phyloP scores from a whole-genome alignment of 2,797 vertebrate genomes.

The Leucoraja ocellata region DNA sequence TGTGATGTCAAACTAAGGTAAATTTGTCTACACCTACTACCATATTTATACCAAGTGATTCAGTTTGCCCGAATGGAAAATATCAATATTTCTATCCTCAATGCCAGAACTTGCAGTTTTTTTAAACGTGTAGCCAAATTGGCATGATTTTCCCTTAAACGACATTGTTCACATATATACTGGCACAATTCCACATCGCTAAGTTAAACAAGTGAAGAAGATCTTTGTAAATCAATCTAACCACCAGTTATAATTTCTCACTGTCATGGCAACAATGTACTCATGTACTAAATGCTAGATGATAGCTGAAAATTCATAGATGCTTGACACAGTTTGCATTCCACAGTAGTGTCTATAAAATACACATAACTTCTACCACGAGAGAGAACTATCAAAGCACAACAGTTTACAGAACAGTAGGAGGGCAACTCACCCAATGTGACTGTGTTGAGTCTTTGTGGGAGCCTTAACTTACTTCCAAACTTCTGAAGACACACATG shows the following conservation, averaged over 20 bases:
- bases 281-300: background rate
- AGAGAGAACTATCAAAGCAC: background rate
- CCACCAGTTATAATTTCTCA: background rate
- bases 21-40: background rate
- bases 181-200: background rate
- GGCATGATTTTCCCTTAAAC: background rate
- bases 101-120: background rate
- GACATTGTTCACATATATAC: background rate
- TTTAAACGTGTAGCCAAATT: background rate
- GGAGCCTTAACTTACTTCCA: background rate
- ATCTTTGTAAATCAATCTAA: background rate
- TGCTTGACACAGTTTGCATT: slow-evolving; percentile 11
- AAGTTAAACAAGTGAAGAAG: slow-evolving; percentile 23
- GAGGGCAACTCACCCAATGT: background rate
- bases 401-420: background rate
- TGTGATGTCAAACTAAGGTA: background rate
- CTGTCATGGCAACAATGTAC: slow-evolving; percentile 2
- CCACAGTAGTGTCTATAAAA: background rate
- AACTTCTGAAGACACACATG: too few relatives aligned
- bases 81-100: background rate
- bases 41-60: slow-evolving; percentile 15
- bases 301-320: background rate
- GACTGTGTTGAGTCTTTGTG: background rate
- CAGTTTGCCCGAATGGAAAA: slow-evolving; percentile 5
- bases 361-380: background rate